Conservation (phyloP, 2,888 invertebrate genomes). For the Callyntrura sp. region DNA sequence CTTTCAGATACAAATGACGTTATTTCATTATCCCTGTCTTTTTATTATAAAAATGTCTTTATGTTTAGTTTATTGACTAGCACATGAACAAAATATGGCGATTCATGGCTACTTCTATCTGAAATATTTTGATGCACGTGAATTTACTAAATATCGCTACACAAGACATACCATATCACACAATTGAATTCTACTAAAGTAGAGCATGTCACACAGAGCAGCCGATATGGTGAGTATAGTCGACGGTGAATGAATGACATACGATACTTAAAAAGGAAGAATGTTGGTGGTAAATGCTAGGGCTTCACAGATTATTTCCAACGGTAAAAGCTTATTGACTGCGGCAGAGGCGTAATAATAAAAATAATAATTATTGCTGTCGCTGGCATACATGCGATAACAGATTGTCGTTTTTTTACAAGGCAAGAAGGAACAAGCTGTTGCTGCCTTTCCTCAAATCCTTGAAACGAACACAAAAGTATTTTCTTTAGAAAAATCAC, state of each 20-base stretch:
- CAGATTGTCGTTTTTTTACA: slow-evolving; percentile 10
- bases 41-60: no score
- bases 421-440: slow-evolving; percentile 40
- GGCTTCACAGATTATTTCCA: slow-evolving; percentile 35
- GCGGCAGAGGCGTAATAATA: slow-evolving; percentile 65
- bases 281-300: slow-evolving; percentile 10
- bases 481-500: slow-evolving; percentile 43
- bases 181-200: slow-evolving; percentile 21
- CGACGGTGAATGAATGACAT: no score
- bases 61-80: not conserved
- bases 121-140: no score
- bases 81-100: no score
- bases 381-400: not conserved
- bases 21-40: slow-evolving; percentile 44
- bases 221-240: not conserved
- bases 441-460: slow-evolving; percentile 17
- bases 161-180: not conserved
- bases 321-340: slow-evolving; percentile 41
- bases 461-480: slow-evolving; percentile 47
- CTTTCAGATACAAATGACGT: slow-evolving; percentile 44
- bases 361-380: slow-evolving; percentile 51
- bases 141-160: no score
- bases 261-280: slow-evolving; percentile 27
- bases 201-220: slow-evolving; percentile 42
- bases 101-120: no score